Evolutionary conservation across 2,888 invertebrate genomes (phyloP).

Genomic region (Zonitis immaculata): DNA sequence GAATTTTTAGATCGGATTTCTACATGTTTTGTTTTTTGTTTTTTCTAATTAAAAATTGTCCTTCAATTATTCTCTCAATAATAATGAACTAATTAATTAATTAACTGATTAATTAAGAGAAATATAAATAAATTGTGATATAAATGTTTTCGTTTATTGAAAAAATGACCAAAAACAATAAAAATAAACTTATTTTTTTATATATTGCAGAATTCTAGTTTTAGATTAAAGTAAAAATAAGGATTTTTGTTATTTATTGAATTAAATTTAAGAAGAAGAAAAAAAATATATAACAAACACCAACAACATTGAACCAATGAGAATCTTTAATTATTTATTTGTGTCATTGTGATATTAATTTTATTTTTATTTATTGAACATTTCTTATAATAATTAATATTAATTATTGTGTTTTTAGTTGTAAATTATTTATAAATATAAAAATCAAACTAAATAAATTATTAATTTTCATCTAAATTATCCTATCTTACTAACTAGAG

Average conservation of each 20-base stretch:
- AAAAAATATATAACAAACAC: not conserved
- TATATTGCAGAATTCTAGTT: too few species aligned
- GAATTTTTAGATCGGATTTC: not conserved
- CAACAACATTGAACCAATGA: not conserved
- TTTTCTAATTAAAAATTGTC: too few species aligned
- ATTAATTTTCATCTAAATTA: too few species aligned
- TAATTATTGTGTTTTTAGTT: not conserved
- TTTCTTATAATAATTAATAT: not conserved
- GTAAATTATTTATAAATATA: not conserved
- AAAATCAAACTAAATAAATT: not conserved
- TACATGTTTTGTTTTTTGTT: too few species aligned
- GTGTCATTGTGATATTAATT: not conserved
- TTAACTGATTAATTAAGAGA: too few species aligned
- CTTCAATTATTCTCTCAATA: too few species aligned
- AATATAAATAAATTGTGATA: conserved; percentile 10
- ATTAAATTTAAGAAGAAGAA: too few species aligned
- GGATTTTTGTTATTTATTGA: too few species aligned
- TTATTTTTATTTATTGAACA: not conserved
- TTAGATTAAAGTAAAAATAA: too few species aligned
- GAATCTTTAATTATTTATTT: not conserved
- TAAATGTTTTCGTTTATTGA: conserved; percentile 10
- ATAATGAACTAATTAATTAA: too few species aligned
- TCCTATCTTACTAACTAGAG: too few species aligned
- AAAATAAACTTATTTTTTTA: too few species aligned
- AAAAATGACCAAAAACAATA: conserved; percentile 13